A percentile compares a stretch with the other conserved stretches of the same genome.
These are phyloP conservation scores for Plectus sambesii DNA, from an alignment of 1,140 invertebrate species.

Conservation along the genomic window DNA sequence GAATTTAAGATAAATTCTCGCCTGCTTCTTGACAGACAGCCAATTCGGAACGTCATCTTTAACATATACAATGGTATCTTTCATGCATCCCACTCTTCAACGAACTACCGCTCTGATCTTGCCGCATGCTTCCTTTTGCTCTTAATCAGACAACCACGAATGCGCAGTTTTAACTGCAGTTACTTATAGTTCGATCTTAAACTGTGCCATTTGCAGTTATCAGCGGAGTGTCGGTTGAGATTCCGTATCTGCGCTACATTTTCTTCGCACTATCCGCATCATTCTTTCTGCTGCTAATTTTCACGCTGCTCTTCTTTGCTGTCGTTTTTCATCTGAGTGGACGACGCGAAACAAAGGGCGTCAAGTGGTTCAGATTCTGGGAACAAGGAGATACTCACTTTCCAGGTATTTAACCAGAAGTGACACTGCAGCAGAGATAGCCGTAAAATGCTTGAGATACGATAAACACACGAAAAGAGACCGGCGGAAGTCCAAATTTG, in stretches of 20 bases:
- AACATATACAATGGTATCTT: too few species aligned
- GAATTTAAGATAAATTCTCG: too few species aligned
- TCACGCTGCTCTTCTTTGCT: conserved; percentile 21
- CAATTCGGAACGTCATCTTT: too few species aligned
- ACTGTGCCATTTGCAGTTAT: conserved; percentile 12
- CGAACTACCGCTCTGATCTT: too few species aligned
- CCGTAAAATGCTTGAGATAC: too few species aligned
- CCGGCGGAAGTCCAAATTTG: too few species aligned
- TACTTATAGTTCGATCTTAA: neutral
- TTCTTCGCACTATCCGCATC: conserved; percentile 20
- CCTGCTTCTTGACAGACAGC: too few species aligned
- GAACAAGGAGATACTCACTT: conserved; percentile 24
- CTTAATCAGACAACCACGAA: too few species aligned
- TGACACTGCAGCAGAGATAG: neutral
- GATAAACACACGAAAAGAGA: too few species aligned
- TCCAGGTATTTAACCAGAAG: conserved; percentile 10
- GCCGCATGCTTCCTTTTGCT: too few species aligned
- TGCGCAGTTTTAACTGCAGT: too few species aligned
- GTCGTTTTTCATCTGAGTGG: conserved; percentile 26
- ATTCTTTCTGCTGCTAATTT: conserved; percentile 20
- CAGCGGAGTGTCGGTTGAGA: conserved; percentile 8
- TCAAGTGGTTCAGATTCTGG: conserved; percentile 33
- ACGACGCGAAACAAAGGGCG: conserved; percentile 22
- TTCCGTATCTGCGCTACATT: conserved; percentile 11
- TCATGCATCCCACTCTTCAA: too few species aligned